Evolutionary conservation across 2,888 invertebrate genomes (phyloP), one percentile per base, ranked within the genome.

Genomic region (Troides oblongomaculatus): DNA sequence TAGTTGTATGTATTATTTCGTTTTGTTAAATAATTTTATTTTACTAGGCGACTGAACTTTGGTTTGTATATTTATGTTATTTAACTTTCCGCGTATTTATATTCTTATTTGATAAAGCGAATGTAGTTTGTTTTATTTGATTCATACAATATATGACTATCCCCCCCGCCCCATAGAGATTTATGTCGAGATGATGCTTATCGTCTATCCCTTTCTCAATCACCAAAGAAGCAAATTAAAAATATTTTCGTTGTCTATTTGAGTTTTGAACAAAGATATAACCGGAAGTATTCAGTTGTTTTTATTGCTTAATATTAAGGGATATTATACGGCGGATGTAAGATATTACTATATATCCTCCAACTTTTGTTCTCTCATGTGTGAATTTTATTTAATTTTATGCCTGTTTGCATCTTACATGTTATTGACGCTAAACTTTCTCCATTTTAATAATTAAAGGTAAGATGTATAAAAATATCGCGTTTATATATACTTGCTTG

Each of bases 141-240:
- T 39, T 39, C 39, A 7, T 10, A 39, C 39, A 39, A 39, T 7
- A 39, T 39, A 39, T 39, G 10, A 30, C 2, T 30, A 3, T 30
- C 30, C 30, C 30, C 25, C 30, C 10, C 7, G 8, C 7, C 39
- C 7, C 39, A 10, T 39, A 8, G 8, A 6, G 39, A 39, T 39
- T 39, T 39, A 39, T 6, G 10, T 39, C 39, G 39, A 39, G 39
- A 39, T 39, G 8, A 39, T 39, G 10, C 39, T 39, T 8, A 39
- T 39, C 39, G 7, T 10, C 14, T 57, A 6, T 69, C 53, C 23
- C 23, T 64, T 69, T 69, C 23, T 56, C 43, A n/a, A 21, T 63
- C 63, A 67, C 70, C 70, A 70, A 70, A 70, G 70, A 70, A 62
- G 66, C 59, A 39, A 66, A 57, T 60, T 69, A 23, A 61, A 23